Evolutionary conservation across 2,888 invertebrate genomes (phyloP).

Genomic region (Arrhopalites spinosus): DNA sequence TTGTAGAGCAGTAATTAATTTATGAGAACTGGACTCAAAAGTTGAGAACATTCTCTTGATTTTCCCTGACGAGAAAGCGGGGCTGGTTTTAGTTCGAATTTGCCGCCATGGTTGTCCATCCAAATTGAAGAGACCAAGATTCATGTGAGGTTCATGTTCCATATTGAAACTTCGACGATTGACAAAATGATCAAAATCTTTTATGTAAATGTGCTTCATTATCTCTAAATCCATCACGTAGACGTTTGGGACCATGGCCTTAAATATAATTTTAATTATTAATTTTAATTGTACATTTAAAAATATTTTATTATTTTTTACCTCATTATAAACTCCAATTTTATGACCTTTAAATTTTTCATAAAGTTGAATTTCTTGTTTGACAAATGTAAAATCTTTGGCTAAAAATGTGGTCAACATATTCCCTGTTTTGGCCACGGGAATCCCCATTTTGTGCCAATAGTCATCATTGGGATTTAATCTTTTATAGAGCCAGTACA

Average conservation of each 20-base stretch:
- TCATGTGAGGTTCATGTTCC: slow-evolving; percentile 24
- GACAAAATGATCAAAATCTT: slow-evolving; percentile 29
- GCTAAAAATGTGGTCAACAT: background rate
- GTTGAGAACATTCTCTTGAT: slow-evolving; percentile 16
- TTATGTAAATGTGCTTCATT: slow-evolving; percentile 24
- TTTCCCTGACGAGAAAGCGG: slow-evolving; percentile 20
- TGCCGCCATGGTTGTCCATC: slow-evolving; percentile 12
- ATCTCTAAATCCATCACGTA: slow-evolving; percentile 27
- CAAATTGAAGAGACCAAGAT: slow-evolving; percentile 1
- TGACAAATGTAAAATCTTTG: background rate
- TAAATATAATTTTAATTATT: background rate
- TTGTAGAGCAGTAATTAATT: background rate
- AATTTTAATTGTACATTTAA: background rate
- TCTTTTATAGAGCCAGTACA: too few species aligned
- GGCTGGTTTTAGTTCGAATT: background rate
- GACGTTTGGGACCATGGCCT: slow-evolving; percentile 2
- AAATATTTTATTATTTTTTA: background rate
- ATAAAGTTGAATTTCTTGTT: background rate
- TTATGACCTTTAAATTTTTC: background rate
- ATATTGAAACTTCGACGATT: slow-evolving; percentile 13
- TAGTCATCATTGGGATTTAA: too few species aligned
- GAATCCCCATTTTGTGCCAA: background rate
- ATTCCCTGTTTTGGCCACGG: background rate
- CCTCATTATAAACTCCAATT: slow-evolving; percentile 19
- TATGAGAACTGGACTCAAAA: slow-evolving; percentile 11